phyloP scores from a whole-genome alignment of 2,797 vertebrate species.

The Neostethus bicornis region DNA sequence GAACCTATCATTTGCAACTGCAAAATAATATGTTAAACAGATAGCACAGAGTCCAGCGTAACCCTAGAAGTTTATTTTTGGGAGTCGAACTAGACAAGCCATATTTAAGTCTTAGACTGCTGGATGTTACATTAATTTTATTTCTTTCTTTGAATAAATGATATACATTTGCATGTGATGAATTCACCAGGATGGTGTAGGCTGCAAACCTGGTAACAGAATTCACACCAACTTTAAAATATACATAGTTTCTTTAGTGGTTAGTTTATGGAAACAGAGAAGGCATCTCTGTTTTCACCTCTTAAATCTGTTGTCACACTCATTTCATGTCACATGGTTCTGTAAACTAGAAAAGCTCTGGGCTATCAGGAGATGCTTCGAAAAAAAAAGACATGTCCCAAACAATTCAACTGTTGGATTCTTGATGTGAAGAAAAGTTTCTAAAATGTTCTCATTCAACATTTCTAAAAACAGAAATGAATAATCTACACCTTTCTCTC shows the following conservation, averaged over 20 bases:
- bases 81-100: background rate
- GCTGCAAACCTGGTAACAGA: background rate
- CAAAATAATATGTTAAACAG: background rate
- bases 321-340: conserved; percentile 30
- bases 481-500: conserved; percentile 3
- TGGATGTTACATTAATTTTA: background rate
- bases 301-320: conserved; percentile 29
- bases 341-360: conserved; percentile 9
- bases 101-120: background rate
- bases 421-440: conserved; percentile 16
- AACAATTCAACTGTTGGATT: conserved; percentile 31
- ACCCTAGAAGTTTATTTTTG: background rate
- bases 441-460: conserved; percentile 6
- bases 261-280: conserved; percentile 4
- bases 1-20: background rate
- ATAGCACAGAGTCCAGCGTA: background rate
- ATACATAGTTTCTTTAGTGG: background rate
- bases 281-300: conserved; percentile 11
- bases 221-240: background rate
- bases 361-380: conserved; percentile 52
- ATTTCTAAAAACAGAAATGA: conserved; percentile 16
- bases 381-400: conserved; percentile 30
- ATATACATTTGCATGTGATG: background rate
- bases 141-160: background rate
- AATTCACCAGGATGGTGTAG: background rate